Evolutionary conservation across 2,113 vertebrate genomes (phyloP), one percentile per base, ranked within the genome.

Genomic region (Regulus satrapa): DNA sequence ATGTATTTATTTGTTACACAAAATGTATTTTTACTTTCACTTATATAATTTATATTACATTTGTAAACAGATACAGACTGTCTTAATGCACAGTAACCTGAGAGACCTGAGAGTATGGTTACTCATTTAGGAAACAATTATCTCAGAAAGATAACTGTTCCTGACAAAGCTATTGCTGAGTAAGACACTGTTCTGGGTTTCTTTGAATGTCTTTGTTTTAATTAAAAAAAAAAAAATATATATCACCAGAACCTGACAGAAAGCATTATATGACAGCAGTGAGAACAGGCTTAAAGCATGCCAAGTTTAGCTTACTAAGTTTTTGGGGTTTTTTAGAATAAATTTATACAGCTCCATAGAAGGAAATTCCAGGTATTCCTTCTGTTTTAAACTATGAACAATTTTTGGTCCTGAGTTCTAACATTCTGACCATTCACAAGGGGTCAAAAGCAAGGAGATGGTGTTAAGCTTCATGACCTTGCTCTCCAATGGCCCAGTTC

Each of bases 91-190:
- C 17, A 81, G 91, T 84, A 89, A 95, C 77, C 91, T 94, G 91
- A 96, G 88, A 91, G 79, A 82, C 76, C 80, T 6, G 3, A 38
- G 66, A 25, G 59, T 41, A 75, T 20, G 0, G 73, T 92, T 92
- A 95, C 61, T 97, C 92, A 96, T 92, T 97, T 97, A 97, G 54
- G 62, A 96, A 86, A 73, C 41, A 97, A 95, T 95, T 96, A 92
- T 63, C 83, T 95, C 51, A 18, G 94, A 78, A 95, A 93, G 93
- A 92, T 78, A 92, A 88, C 80, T 92, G 54, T 85, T 76, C 74
- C 77, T 96, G 74, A 88, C 62, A 87, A 90, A 96, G 59, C 55
- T 59, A 46, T 18, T 71, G 54, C n/a, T 87, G 52, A 89, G 59
- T 45, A 38, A 43, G 49, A 83, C 12, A 49, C 16, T 73, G 19